phyloP scores from a whole-genome alignment of 2,797 vertebrate genomes.

The Cyprinodon diabolis region DNA sequence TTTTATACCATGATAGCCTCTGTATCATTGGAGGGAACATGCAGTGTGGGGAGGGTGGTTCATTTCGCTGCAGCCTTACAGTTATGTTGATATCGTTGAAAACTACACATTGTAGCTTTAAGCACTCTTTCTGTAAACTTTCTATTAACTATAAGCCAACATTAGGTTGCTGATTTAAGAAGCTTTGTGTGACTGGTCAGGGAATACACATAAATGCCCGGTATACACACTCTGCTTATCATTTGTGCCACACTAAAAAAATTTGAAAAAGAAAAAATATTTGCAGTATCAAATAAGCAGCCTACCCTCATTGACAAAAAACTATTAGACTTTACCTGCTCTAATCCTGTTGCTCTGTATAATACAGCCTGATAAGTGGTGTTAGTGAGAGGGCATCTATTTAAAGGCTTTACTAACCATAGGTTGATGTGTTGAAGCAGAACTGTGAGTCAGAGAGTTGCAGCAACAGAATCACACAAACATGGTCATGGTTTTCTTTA shows the following conservation, averaged over 20 bases:
- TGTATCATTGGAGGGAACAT: no score
- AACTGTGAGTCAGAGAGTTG: conserved; percentile 44
- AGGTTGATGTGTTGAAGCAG: conserved; percentile 19
- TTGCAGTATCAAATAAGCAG: not conserved
- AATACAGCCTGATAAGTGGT: conserved; percentile 5
- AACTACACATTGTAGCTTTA: no score
- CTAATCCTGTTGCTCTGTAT: not conserved
- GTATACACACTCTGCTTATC: conserved; percentile 9
- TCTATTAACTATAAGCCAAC: not conserved
- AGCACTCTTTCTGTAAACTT: not conserved
- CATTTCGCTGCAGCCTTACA: no score
- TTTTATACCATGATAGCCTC: no score
- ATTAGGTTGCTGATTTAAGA: conserved; percentile 25
- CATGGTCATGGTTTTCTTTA: conserved; percentile 36
- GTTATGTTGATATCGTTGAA: no score
- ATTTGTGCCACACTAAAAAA: conserved; percentile 1
- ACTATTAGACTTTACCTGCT: not conserved
- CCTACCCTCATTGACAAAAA: not conserved
- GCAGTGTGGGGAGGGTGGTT: no score
- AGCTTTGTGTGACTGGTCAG: conserved; percentile 14
- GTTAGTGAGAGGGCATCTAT: conserved; percentile 18
- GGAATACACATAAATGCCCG: conserved; percentile 20
- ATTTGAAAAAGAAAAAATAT: not conserved
- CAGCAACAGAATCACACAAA: conserved; percentile 53
- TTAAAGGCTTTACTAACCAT: conserved; percentile 29